Percentiles rank a stretch among this genome's conserved stretches.
These are phyloP conservation scores for Mesaphorura yosii DNA, from an alignment of 1,140 invertebrate species.

Conservation along the genomic window DNA sequence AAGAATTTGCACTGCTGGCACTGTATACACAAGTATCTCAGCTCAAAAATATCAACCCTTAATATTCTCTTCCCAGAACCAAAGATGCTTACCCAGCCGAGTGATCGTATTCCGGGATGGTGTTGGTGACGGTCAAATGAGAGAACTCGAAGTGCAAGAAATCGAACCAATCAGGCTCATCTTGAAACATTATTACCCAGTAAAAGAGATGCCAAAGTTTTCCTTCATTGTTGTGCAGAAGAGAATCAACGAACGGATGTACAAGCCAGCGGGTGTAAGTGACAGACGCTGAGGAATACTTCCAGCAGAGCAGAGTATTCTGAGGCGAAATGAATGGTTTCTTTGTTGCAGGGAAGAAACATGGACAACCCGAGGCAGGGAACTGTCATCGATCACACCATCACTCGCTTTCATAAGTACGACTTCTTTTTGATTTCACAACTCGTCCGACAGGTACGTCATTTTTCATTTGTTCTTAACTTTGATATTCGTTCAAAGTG, in stretches of 20 bases:
- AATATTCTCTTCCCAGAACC: conserved; percentile 44
- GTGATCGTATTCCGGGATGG: conserved; percentile 86
- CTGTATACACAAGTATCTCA: neutral
- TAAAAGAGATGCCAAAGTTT: conserved; percentile 41
- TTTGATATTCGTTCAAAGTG: too few relatives aligned
- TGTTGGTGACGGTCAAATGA: conserved; percentile 76
- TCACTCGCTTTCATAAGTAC: conserved; percentile 65
- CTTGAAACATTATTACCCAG: conserved; percentile 36
- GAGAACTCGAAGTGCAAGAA: conserved; percentile 57
- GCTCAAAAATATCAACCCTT: too few relatives aligned
- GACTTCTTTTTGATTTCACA: conserved; percentile 87
- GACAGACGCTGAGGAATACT: too few relatives aligned
- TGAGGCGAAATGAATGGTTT: too few relatives aligned
- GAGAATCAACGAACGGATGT: conserved; percentile 57
- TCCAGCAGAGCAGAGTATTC: too few relatives aligned
- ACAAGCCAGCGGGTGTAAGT: too few relatives aligned
- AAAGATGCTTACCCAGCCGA: conserved; percentile 50
- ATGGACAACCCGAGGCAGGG: conserved; percentile 71
- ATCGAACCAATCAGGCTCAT: conserved; percentile 57
- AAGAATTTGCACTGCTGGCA: conserved; percentile 22
- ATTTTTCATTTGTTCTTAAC: conserved; percentile 1
- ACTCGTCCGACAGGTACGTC: conserved; percentile 48
- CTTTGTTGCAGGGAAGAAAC: conserved; percentile 29
- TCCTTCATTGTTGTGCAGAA: conserved; percentile 80
- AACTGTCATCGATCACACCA: conserved; percentile 64